Percentiles rank a stretch among this genome's conserved stretches.
These are phyloP conservation scores for Xenus cinereus DNA, from an alignment of 2,113 vertebrate species.

Conservation along the genomic window DNA sequence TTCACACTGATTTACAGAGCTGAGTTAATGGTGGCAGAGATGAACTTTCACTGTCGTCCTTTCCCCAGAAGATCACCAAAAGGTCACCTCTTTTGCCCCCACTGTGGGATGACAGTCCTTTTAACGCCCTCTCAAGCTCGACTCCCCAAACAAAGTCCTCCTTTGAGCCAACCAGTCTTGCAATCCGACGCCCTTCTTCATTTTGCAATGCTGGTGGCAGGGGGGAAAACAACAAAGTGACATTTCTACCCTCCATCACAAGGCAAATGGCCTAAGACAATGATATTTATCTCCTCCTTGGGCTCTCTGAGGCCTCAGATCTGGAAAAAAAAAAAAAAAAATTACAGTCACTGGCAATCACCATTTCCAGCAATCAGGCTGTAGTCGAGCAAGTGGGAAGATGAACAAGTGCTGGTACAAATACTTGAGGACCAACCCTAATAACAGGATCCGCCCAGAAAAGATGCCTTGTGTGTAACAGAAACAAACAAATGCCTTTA, in stretches of 20 bases:
- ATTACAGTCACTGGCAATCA: neutral
- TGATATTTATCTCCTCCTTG: conserved; percentile 23
- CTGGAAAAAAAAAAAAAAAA: neutral
- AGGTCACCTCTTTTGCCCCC: neutral
- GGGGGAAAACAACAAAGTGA: conserved; percentile 24
- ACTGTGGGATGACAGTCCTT: neutral
- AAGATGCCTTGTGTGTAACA: neutral
- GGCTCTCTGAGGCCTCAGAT: neutral
- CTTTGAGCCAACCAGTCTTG: conserved; percentile 35
- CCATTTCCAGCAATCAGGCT: neutral
- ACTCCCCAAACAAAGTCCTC: conserved; percentile 17
- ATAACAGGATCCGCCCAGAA: neutral
- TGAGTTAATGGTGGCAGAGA: neutral
- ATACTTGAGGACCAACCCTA: neutral
- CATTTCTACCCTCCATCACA: neutral
- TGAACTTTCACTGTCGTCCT: neutral
- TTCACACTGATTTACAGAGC: neutral
- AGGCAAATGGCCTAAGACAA: neutral
- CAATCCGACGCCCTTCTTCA: conserved; percentile 27
- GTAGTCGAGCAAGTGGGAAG: neutral
- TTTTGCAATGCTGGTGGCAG: conserved; percentile 22
- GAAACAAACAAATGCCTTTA: conserved; percentile 41
- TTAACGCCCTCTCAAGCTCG: neutral
- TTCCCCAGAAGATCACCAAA: neutral
- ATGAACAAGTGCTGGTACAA: conserved; percentile 11